Percentiles rank a stretch among this genome's conserved stretches.
Evolutionary conservation across 2,113 vertebrate species (phyloP).

Genomic region (Perca fluviatilis): DNA sequence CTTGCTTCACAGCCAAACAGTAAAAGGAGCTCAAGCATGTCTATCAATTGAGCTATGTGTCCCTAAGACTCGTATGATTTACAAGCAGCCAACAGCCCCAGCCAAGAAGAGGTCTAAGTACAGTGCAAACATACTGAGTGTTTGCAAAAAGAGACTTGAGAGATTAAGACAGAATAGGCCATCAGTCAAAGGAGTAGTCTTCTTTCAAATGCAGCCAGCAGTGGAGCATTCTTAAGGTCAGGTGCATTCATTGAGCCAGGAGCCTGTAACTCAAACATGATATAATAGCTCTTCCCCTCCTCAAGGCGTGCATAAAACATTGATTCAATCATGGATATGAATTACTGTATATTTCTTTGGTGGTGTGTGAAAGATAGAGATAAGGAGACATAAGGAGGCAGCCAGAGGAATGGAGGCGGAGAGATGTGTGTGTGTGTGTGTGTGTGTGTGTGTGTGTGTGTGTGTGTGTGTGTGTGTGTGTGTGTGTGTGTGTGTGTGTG

Average conservation of each 20-base stretch:
- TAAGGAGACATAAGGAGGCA: conserved; percentile 30
- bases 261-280: conserved; percentile 52
- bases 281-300: conserved; percentile 49
- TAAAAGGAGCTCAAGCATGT: conserved; percentile 39
- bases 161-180: conserved; percentile 29
- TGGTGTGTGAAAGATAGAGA: conserved; percentile 47
- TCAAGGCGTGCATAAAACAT: conserved; percentile 46
- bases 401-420: neutral
- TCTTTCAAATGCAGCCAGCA: conserved; percentile 59
- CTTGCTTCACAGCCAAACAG: conserved; percentile 45
- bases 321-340: conserved; percentile 54
- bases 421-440: neutral
- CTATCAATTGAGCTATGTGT: conserved; percentile 38
- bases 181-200: conserved; percentile 51
- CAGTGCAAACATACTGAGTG: conserved; percentile 12
- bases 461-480: too few relatives aligned
- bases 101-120: conserved; percentile 35
- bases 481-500: too few relatives aligned
- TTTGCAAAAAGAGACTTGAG: conserved; percentile 37
- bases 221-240: conserved; percentile 54
- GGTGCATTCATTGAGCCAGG: conserved; percentile 35
- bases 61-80: conserved; percentile 49
- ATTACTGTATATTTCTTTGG: conserved; percentile 49
- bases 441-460: neutral
- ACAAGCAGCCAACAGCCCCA: conserved; percentile 5